Evolutionary conservation across 1,140 invertebrate species (phyloP).

Genomic region (Papilio machaon): DNA sequence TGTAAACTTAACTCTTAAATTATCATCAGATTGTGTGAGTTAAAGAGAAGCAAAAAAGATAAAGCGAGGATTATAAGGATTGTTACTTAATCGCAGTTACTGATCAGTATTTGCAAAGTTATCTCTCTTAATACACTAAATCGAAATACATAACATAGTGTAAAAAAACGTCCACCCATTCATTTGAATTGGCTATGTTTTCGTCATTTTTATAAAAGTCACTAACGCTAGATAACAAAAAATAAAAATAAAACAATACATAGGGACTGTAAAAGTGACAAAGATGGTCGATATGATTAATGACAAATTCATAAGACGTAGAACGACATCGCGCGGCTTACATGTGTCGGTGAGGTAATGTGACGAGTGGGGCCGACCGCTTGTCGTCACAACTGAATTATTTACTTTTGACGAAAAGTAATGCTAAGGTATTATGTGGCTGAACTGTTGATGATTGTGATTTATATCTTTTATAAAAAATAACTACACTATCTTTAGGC

Average conservation of each 20-base stretch:
- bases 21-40: no score
- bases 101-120: no score
- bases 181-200: background rate
- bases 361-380: conserved; percentile 49
- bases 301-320: conserved; percentile 74
- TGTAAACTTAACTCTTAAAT: background rate
- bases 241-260: background rate
- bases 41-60: background rate
- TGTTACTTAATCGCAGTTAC: no score
- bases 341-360: conserved; percentile 71
- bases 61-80: no score
- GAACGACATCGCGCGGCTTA: conserved; percentile 59
- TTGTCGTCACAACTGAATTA: conserved; percentile 56
- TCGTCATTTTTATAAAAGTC: background rate
- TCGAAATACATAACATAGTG: no score
- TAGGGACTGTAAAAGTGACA: conserved; percentile 43
- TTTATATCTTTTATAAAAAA: background rate
- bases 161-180: no score
- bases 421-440: background rate
- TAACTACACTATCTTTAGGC: background rate
- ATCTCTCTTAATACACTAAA: no score
- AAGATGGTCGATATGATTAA: conserved; percentile 60
- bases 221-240: background rate
- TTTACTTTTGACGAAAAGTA: conserved; percentile 40
- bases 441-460: background rate